Conservation (phyloP, 2,797 vertebrate genomes). For the Cuniculus paca region DNA sequence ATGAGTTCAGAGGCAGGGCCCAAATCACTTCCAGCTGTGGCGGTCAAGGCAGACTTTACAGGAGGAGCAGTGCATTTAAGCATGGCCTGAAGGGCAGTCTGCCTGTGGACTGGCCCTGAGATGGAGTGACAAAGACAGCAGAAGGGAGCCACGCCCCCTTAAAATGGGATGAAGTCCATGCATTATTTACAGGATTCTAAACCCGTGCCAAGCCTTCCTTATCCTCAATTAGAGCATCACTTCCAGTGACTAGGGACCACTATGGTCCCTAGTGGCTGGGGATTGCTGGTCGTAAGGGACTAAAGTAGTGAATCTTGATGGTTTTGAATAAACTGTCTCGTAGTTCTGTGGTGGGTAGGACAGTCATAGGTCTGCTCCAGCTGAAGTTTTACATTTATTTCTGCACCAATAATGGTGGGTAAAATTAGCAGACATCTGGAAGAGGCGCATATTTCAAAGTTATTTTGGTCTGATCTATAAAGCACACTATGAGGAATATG, state of each 20-base stretch:
- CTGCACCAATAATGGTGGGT: constrained; percentile 87
- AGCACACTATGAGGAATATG: constrained; percentile 89
- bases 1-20: constrained; percentile 74
- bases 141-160: background rate
- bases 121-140: no score
- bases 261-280: background rate
- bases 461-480: constrained; percentile 91
- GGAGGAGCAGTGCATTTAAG: fast-evolving
- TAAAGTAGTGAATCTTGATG: constrained; percentile 11
- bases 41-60: background rate
- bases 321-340: constrained; percentile 78
- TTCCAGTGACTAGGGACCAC: background rate
- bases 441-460: constrained; percentile 88
- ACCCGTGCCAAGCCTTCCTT: background rate
- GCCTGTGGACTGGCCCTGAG: background rate
- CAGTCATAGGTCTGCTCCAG: constrained; percentile 68
- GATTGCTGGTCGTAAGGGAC: constrained; percentile 11
- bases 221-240: background rate
- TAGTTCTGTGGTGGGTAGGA: constrained; percentile 75
- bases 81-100: background rate
- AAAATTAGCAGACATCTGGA: constrained; percentile 91
- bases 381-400: constrained; percentile 84
- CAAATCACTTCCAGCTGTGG: constrained; percentile 76
- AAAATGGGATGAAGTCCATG: background rate
- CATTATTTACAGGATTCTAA: background rate